These are phyloP conservation scores for Cercocebus atys DNA, from an alignment of 2,113 vertebrate genomes.

Conservation along the genomic window DNA sequence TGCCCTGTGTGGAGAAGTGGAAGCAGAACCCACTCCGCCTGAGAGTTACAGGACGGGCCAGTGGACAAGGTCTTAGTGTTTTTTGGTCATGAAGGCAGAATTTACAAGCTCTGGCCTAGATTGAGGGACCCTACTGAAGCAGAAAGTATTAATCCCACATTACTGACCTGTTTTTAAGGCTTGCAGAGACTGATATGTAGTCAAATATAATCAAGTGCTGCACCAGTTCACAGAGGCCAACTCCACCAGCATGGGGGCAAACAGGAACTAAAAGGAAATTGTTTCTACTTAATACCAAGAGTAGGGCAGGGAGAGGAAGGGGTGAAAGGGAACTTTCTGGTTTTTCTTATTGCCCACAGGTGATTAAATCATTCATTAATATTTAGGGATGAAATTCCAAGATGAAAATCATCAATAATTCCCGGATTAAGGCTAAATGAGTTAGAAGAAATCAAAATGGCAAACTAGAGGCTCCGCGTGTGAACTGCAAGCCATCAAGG, in stretches of 20 bases:
- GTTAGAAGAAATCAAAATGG: neutral
- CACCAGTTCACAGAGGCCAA: constrained; percentile 90
- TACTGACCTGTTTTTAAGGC: constrained; percentile 84
- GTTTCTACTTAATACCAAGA: neutral
- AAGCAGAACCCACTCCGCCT: neutral
- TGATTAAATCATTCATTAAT: neutral
- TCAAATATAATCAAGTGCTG: constrained; percentile 89
- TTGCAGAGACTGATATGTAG: constrained; percentile 85
- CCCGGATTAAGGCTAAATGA: neutral
- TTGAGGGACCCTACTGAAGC: neutral
- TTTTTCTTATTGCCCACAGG: neutral
- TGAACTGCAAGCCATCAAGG: neutral
- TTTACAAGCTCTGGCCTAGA: neutral
- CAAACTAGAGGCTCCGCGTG: neutral
- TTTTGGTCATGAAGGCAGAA: neutral
- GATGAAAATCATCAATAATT: neutral
- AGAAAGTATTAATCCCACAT: neutral
- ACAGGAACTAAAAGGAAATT: constrained; percentile 85
- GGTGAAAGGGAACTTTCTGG: too few relatives aligned
- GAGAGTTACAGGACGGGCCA: neutral
- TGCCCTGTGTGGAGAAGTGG: neutral
- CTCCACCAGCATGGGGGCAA: constrained; percentile 90
- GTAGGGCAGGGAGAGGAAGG: neutral
- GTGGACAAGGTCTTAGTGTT: neutral
- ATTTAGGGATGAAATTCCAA: neutral